A percentile compares a stretch with the other conserved stretches of the same genome.
phyloP scores from a whole-genome alignment of 1,140 invertebrate genomes.

The Polypedilum vanderplanki region DNA sequence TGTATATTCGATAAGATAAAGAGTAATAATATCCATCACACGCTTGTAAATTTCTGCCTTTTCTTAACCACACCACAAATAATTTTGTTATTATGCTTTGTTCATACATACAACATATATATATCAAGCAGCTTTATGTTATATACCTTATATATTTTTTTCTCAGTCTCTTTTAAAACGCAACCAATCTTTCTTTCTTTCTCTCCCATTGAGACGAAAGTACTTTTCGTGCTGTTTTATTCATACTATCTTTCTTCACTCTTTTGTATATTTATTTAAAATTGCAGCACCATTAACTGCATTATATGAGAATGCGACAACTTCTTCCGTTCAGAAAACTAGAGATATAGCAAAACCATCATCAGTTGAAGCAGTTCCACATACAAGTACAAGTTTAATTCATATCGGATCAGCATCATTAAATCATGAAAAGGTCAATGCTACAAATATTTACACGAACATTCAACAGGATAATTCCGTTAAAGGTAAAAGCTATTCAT shows the following conservation, averaged over 20 bases:
- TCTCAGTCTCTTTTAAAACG: neutral
- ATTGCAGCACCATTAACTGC: neutral
- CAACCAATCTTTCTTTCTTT: neutral
- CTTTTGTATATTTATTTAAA: constrained; percentile 15
- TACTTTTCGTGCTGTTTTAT: neutral
- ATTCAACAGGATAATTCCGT: constrained; percentile 21
- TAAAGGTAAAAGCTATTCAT: constrained; percentile 20
- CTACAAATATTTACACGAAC: neutral
- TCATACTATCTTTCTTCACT: constrained; percentile 4
- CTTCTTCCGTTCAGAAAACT: neutral
- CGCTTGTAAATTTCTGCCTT: constrained; percentile 5
- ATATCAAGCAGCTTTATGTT: neutral
- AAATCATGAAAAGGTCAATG: neutral
- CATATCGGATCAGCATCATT: neutral
- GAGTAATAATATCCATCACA: constrained; percentile 13
- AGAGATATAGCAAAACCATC: neutral
- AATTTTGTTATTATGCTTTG: constrained; percentile 4
- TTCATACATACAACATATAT: neutral
- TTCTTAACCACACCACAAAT: neutral
- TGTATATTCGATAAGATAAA: neutral
- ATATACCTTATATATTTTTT: neutral
- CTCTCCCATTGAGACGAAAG: neutral
- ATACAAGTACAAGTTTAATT: constrained; percentile 9
- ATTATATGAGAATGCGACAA: neutral
- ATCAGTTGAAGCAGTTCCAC: neutral